These are phyloP conservation scores for Potamilus streckersoni DNA, from an alignment of 1,140 invertebrate genomes.

Conservation along the genomic window DNA sequence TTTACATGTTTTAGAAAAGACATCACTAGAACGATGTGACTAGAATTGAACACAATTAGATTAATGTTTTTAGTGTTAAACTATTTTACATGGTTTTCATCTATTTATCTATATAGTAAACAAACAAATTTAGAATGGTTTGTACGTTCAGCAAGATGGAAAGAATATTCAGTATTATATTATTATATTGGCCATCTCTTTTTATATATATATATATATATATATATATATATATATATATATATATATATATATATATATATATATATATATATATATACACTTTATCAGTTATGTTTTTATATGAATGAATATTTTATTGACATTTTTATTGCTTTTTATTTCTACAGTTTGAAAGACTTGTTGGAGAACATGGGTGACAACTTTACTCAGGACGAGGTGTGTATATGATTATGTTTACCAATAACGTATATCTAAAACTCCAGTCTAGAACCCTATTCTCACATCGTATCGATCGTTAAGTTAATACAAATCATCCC, in stretches of 20 bases:
- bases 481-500: neutral
- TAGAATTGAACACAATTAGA: too few species aligned
- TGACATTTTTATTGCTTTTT: slow-evolving; percentile 2
- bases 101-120: neutral
- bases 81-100: neutral
- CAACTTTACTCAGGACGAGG: slow-evolving; percentile 91
- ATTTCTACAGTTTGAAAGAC: slow-evolving; percentile 83
- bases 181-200: too few species aligned
- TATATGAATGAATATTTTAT: neutral
- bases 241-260: too few species aligned
- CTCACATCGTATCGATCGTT: too few species aligned
- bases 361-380: slow-evolving; percentile 96
- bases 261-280: too few species aligned
- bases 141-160: too few species aligned
- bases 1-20: neutral
- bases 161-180: too few species aligned
- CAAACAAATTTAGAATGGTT: too few species aligned
- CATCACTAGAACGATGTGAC: too few species aligned
- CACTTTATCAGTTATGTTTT: too few species aligned
- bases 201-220: too few species aligned
- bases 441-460: neutral
- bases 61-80: neutral
- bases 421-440: neutral
- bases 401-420: slow-evolving; percentile 34
- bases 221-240: too few species aligned